Evolutionary conservation across 2,113 vertebrate genomes (phyloP), one percentile per base, ranked within the genome.

Genomic region (Polypterus bichir): DNA sequence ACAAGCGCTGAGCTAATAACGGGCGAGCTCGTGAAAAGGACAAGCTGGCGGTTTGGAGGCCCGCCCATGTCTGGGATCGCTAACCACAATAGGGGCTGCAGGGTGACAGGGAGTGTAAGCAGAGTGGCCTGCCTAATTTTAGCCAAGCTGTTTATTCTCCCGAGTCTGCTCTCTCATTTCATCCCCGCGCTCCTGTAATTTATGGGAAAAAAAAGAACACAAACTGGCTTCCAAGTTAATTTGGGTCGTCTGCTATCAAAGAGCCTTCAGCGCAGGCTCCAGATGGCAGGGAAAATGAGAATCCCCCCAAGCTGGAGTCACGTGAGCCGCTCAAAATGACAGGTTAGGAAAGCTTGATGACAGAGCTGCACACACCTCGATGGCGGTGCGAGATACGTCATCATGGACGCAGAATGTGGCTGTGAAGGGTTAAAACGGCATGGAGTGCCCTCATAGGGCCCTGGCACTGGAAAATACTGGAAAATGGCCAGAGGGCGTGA

Each of bases 31-130:
- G n/a, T 66, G 65, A 62, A 66, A 61, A 66, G 49, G 49, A 54
- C 9, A 66, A 62, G 48, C 55, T 61, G 65, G 57, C 51, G 44
- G 10, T 27, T 48, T 49, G 46, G n/a, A 47, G 56, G 57, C 44
- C 56, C 56, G 44, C 56, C 56, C 56, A 8, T 45, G 61, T 72
- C 65, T 61, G 54, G 5, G 11, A 46, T 48, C 47, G 48, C 45
- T 62, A 57, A 44, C 56, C 56, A 57, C 56, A 57, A 57, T 27
- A 57, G 3, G 44, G 44, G 56, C 49, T 52, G 7, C 7, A 52
- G 49, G 49, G 49, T 52, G 49, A 10, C 2, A 52, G 49, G 49
- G 49, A n/a, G n/a, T n/a, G n/a, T n/a, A n/a, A n/a, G n/a, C n/a
- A 44, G 56, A 57, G 27, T 45, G 9, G 56, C 27, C 6, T 10